phyloP scores from a whole-genome alignment of 2,797 vertebrate species.

The Sardinella longiceps region DNA sequence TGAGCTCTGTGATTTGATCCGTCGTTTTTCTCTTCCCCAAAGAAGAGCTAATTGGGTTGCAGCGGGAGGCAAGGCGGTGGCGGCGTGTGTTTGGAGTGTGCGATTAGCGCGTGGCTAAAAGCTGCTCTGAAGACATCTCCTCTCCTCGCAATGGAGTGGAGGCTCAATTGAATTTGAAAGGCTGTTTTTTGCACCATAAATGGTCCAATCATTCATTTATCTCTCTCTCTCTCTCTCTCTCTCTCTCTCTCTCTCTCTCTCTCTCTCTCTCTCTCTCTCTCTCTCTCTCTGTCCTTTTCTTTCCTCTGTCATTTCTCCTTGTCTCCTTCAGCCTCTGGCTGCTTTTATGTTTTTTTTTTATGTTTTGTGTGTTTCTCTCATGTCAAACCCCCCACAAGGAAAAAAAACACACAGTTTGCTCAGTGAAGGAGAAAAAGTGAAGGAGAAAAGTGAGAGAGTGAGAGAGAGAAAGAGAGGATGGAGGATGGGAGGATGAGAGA shows the following conservation, averaged over 20 bases:
- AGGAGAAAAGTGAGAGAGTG: not conserved
- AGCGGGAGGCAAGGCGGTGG: not conserved
- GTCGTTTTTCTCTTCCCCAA: not conserved
- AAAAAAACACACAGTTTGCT: not conserved
- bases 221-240: not conserved
- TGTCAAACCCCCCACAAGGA: not conserved
- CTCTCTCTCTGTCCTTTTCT: not conserved
- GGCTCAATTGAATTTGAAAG: not conserved
- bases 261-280: not conserved
- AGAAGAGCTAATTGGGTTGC: constrained; percentile 10
- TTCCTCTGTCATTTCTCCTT: not conserved
- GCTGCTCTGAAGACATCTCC: not conserved
- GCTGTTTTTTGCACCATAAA: not conserved
- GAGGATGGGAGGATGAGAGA: not conserved
- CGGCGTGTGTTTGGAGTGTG: not conserved
- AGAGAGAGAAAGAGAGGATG: not conserved
- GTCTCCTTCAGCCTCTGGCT: not conserved
- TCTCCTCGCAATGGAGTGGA: not conserved
- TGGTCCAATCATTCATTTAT: not conserved
- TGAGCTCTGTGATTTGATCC: constrained; percentile 3
- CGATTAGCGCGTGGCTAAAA: not conserved
- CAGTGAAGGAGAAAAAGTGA: not conserved
- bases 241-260: not conserved
- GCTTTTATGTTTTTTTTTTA: not conserved
- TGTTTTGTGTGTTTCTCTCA: not conserved